Evolutionary conservation across 1,140 invertebrate species (phyloP).

Genomic region (Magallana angulata): DNA sequence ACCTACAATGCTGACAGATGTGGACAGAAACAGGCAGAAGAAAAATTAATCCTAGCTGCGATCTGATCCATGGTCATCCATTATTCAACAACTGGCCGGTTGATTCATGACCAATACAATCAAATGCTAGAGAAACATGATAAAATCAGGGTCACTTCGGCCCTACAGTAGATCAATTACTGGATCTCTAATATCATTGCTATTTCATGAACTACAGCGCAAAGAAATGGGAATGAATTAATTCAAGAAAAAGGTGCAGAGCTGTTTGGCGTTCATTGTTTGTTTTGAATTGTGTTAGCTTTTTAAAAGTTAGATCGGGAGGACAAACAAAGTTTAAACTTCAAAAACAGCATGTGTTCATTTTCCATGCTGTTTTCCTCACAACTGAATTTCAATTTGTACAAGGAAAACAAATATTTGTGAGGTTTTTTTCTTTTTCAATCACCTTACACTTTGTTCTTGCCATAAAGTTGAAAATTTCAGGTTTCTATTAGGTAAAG

Average conservation of each 20-base stretch:
- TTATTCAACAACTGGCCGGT: conserved; percentile 30
- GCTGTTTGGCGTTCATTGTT: neutral
- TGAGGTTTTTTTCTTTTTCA: conserved; percentile 13
- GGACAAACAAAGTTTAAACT: conserved; percentile 24
- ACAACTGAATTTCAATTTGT: neutral
- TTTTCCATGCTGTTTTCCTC: neutral
- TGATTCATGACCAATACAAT: conserved; percentile 21
- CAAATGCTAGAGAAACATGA: conserved; percentile 10
- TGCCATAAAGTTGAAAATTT: conserved; percentile 22
- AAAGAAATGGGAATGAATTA: neutral
- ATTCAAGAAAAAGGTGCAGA: neutral
- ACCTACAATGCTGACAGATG: conserved; percentile 26
- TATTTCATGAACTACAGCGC: neutral
- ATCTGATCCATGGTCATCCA: conserved; percentile 23
- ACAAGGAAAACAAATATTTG: conserved; percentile 26
- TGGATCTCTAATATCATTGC: neutral
- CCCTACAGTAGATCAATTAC: neutral
- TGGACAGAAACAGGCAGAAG: conserved; percentile 16
- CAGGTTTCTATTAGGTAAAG: neutral
- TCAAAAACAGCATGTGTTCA: conserved; percentile 29
- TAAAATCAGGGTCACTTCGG: conserved; percentile 21
- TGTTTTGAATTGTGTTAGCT: conserved; percentile 23
- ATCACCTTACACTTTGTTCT: conserved; percentile 1
- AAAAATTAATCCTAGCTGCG: conserved; percentile 16
- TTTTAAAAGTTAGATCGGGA: neutral